Percentiles rank a stretch among this genome's conserved stretches.
Evolutionary conservation across 2,797 vertebrate species (phyloP).

Genomic region (Sebastes minor): DNA sequence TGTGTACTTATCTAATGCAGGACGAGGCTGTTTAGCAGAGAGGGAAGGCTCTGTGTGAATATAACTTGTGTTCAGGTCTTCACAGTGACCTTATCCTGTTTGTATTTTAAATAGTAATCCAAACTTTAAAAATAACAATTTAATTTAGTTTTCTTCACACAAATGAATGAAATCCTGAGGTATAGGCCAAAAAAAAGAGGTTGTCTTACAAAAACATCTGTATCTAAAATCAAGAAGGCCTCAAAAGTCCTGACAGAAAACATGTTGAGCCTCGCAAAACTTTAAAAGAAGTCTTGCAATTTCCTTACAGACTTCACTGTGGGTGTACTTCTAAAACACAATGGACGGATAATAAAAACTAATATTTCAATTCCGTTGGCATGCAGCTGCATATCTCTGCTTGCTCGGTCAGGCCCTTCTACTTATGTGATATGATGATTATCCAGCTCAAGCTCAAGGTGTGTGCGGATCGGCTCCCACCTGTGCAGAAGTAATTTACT

Average conservation of each 20-base stretch:
- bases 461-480: slow-evolving; percentile 41
- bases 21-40: too few species aligned
- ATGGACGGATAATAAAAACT: slow-evolving; percentile 8
- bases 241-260: not conserved
- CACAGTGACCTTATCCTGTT: too few species aligned
- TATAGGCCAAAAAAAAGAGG: too few species aligned
- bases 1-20: too few species aligned
- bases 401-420: slow-evolving; percentile 43
- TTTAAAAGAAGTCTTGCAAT: not conserved
- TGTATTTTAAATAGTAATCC: too few species aligned
- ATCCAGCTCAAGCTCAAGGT: slow-evolving; percentile 46
- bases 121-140: too few species aligned
- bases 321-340: not conserved
- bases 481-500: slow-evolving; percentile 56
- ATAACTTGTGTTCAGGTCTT: too few species aligned
- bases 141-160: too few species aligned
- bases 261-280: not conserved
- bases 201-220: too few species aligned
- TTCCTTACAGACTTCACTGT: not conserved
- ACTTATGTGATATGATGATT: slow-evolving; percentile 37
- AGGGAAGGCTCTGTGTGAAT: too few species aligned
- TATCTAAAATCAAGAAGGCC: too few species aligned
- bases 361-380: slow-evolving; percentile 7
- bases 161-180: too few species aligned
- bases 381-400: slow-evolving; percentile 38